phyloP scores from a whole-genome alignment of 2,888 invertebrate genomes.

The Cordilura impudica region DNA sequence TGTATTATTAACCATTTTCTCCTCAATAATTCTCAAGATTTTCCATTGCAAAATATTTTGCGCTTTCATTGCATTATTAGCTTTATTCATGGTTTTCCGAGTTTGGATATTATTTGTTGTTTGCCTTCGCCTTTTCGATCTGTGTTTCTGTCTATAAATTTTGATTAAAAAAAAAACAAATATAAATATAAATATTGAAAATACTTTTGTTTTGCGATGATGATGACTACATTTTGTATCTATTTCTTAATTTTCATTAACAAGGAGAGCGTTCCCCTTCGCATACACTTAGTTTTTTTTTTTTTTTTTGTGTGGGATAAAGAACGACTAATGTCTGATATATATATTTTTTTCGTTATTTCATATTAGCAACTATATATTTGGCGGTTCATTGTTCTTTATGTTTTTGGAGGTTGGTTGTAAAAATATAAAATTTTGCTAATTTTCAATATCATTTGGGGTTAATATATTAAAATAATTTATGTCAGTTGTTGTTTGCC shows the following conservation, averaged over 20 bases:
- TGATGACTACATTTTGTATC: constrained; percentile 37
- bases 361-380: not conserved
- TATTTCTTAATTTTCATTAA: constrained; percentile 47
- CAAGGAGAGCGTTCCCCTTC: constrained; percentile 25
- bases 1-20: too few species aligned
- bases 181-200: not conserved
- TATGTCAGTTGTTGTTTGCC: not conserved
- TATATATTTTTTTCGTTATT: not conserved
- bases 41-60: constrained; percentile 52
- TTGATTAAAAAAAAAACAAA: not conserved
- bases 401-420: constrained; percentile 9
- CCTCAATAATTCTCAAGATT: not conserved
- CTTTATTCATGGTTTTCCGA: not conserved
- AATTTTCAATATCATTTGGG: not conserved
- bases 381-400: constrained; percentile 36
- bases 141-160: not conserved
- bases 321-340: not conserved
- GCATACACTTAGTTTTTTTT: not conserved
- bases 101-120: constrained; percentile 19
- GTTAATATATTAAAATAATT: not conserved
- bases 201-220: constrained; percentile 9
- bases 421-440: not conserved
- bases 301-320: not conserved
- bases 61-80: constrained; percentile 9
- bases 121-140: not conserved